Percentiles rank a stretch among this genome's conserved stretches.
Conservation (phyloP, 2,888 invertebrate genomes). For the Alloplasta piceator region DNA sequence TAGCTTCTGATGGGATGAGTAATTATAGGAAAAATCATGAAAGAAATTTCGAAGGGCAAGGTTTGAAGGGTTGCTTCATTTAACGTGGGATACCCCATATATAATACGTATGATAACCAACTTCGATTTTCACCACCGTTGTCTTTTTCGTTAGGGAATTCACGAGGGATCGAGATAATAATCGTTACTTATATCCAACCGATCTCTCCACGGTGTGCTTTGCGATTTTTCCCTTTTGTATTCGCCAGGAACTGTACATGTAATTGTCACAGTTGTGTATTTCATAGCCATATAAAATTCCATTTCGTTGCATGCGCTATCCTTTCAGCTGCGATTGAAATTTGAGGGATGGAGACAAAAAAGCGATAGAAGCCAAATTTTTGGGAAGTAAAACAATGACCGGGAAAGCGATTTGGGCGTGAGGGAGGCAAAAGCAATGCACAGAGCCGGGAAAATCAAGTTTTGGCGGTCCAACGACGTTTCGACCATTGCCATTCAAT, state of each 20-base stretch:
- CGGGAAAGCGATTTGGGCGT: neutral
- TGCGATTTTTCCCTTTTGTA: constrained; percentile 34
- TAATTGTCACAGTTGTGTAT: constrained; percentile 23
- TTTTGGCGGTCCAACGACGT: constrained; percentile 66
- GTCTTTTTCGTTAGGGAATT: constrained; percentile 37
- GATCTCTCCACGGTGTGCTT: constrained; percentile 20
- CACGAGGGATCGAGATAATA: constrained; percentile 49
- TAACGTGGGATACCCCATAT: neutral
- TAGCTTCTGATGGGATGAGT: too few species aligned
- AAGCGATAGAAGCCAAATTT: neutral
- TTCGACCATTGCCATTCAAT: constrained; percentile 69
- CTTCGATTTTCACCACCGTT: constrained; percentile 23
- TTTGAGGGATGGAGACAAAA: neutral
- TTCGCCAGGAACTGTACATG: constrained; percentile 15
- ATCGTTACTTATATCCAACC: constrained; percentile 53
- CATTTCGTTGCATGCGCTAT: constrained; percentile 23
- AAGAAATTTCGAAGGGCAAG: too few species aligned
- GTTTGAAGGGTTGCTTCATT: too few species aligned
- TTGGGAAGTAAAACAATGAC: neutral
- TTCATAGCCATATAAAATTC: constrained; percentile 12
- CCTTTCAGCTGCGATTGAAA: constrained; percentile 16
- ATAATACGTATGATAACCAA: neutral
- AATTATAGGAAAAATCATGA: too few species aligned
- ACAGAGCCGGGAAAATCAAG: constrained; percentile 67
- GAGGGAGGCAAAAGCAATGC: constrained; percentile 1